Evolutionary conservation across 2,797 vertebrate species (phyloP), one percentile per base, ranked within the genome.

Genomic region (Callimico goeldii): DNA sequence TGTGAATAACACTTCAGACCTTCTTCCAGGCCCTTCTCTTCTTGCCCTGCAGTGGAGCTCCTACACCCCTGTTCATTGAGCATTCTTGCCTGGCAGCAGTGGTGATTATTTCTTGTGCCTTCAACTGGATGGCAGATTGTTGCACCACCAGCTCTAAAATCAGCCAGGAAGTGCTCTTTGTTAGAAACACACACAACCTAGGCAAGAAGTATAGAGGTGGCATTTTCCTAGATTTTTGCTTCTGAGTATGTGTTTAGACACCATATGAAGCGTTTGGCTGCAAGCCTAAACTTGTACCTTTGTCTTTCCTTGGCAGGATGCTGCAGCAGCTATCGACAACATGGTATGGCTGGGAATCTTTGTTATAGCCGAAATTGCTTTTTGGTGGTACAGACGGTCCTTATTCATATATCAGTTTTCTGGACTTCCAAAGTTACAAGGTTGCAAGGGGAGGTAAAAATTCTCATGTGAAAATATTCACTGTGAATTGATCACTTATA

Each of bases 311-410:
- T 90, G 73, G 33, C 97, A 99, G 99, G 99, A 99, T 99, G 99
- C 99, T n/a, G 99, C 99, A 3, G 99, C 99, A 88, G 99, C 99
- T 39, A 99, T 99, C 48, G 99, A 99, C 98, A 99, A 99, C 98
- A 99, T 99, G 99, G 99, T 99, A 98, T 52, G 98, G 26, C 30
- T 39, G 14, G 20, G 57, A 6, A 13, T 95, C 93, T 39, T 89
- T 80, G 7, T 46, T 70, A 58, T 88, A 55, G 50, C 46, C 28
- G 46, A 95, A 20, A 48, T 89, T 93, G 39, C n/a, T 89, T 58
- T 95, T 95, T 46, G 57, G 46, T 96, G 79, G 88, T 91, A 50
- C 24, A 52, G 46, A 67, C 75, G 86, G 26, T 67, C 70, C 61
- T 77, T 67, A 73, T 43, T 92, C 79, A 52, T 26, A n/a, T 75